phyloP scores from a whole-genome alignment of 2,113 vertebrate species.

The Climacteris rufus region DNA sequence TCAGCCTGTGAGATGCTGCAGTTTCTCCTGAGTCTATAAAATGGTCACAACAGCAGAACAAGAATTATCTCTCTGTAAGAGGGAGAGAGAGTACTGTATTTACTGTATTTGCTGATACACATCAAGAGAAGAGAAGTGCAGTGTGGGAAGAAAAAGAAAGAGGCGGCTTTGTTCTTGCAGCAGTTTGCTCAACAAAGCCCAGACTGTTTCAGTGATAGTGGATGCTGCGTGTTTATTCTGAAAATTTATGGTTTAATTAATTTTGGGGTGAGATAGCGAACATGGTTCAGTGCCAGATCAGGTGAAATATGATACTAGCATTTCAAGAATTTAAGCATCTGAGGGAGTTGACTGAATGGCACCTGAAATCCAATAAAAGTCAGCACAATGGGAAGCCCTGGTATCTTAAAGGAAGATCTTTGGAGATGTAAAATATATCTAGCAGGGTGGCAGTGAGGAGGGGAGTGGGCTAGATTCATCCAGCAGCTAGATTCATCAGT shows the following conservation, averaged over 20 bases:
- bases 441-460: not conserved
- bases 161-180: constrained; percentile 57
- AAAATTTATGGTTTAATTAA: constrained; percentile 73
- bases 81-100: constrained; percentile 28
- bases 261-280: constrained; percentile 62
- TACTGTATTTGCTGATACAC: constrained; percentile 50
- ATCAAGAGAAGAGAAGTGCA: constrained; percentile 31
- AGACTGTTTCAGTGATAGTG: constrained; percentile 58
- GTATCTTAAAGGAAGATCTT: constrained; percentile 48
- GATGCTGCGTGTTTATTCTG: constrained; percentile 55
- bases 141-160: constrained; percentile 51
- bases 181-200: constrained; percentile 57
- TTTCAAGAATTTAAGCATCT: constrained; percentile 53
- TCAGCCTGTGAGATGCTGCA: not conserved
- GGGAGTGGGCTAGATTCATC: not conserved
- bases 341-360: constrained; percentile 50
- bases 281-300: constrained; percentile 58
- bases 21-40: not conserved
- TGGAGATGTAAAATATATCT: not conserved
- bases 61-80: constrained; percentile 5
- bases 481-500: not conserved
- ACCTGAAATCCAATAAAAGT: constrained; percentile 57
- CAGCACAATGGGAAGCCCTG: constrained; percentile 40
- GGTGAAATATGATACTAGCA: constrained; percentile 64
- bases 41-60: not conserved